Evolutionary conservation across 2,113 vertebrate species (phyloP), one percentile per base, ranked within the genome.

Genomic region (Noctilio leporinus): DNA sequence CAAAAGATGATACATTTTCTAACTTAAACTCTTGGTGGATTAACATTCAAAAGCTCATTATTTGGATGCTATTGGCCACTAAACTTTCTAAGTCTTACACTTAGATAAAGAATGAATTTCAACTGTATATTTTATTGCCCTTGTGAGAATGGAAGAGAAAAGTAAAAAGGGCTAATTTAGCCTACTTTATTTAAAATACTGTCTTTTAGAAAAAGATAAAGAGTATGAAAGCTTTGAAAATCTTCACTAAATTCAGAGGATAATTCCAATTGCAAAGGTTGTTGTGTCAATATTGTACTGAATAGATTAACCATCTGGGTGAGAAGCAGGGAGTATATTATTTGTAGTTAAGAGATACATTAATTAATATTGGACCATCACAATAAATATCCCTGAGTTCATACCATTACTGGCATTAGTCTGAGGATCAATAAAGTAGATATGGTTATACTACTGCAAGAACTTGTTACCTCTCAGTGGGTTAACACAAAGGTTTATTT

Each of bases 61-160:
- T 97, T 95, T 96, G 24, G 86, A 94, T 28, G 91, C 49, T 95
- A 64, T 94, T 96, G 95, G 92, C 53, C 87, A 86, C 75, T 97
- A 93, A 92, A 92, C 89, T 93, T 95, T 94, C 62, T 95, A 94
- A 91, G 69, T 51, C 43, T 95, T 84, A 93, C 15, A 84, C 43
- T 55, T 84, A 62, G 75, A 87, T 86, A 73, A 73, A 86, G 69
- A 95, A 94, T 95, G 45, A 93, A 95, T 97, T 89, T 96, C 57
- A 84, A 80, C 67, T 89, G 33, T 59, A 33, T 85, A 24, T 89
- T 94, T 93, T 91, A 88, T 93, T 93, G 72, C 57, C 30, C 62
- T 92, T 80, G n/a, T 92, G 64, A 95, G 51, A 76, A 62, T 93
- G 78, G 47, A 93, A 91, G 64, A 88, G 53, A 86, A 65, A 95